Base-by-base conservation (phyloP, 2,113 vertebrate genomes). In the Aptenodytes forsteri region DNA sequence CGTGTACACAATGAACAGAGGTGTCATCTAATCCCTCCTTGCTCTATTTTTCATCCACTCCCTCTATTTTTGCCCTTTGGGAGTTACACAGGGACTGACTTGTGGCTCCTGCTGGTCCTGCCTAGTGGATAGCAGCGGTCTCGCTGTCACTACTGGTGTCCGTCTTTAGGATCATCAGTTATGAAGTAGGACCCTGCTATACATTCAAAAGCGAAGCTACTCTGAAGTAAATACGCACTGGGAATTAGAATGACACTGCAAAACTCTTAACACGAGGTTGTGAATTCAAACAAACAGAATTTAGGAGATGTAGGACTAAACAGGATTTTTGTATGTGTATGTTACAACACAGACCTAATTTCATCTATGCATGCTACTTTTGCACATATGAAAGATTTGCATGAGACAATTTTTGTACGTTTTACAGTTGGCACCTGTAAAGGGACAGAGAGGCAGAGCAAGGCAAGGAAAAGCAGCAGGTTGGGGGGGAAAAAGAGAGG, bases 1-100 rank as follows among this genome's bases (percentile, higher is more conserved):
- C 7, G 42, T 0, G 4, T 30, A 14, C 2, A 1, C 0, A 7
- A 40, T 17, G 26, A 77, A 50, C 22, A 70, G 32, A 49, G 26
- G 10, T 42, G 38, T 50, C 26, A 13, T 13, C 22, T 47, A 42
- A 67, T 26, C 2, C 26, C 7, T 83, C 17, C 42, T 64, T 54
- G 23, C n/a, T 80, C n/a, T 1, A 4, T 58, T 75, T 55, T 58
- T 47, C 25, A 58, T 22, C 10, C 2, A 1, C 4, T 62, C 4
- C 2, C 10, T 54, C 29, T 72, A 3, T 13, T 36, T 67, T 67
- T 78, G 15, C 25, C 12, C 7, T 26, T 64, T 69, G 16, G 29
- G 36, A 64, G 42, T 12, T 9, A 40, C 6, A 4, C 6, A 9
- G 54, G 32, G 40, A 18, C n/a, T 67, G 56, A 34, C 30, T 7